Percentiles rank a stretch among this genome's conserved stretches.
Conservation (phyloP, 2,113 vertebrate species). For the Ictalurus punctatus region DNA sequence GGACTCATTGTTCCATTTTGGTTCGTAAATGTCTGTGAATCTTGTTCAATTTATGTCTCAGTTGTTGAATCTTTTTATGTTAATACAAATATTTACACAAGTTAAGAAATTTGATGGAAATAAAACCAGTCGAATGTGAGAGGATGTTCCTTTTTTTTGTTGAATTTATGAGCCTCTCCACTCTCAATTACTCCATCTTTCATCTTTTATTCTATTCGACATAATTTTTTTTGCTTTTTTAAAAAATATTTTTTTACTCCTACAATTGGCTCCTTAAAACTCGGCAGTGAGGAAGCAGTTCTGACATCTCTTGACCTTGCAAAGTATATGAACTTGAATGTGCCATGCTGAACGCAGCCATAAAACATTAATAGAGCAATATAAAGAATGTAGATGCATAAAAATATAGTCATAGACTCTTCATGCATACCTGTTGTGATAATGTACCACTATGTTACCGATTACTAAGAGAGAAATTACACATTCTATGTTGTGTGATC, state of each 20-base stretch:
- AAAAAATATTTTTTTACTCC: not conserved
- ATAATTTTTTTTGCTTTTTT: not conserved
- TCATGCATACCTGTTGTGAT: not conserved
- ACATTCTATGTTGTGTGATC: not conserved
- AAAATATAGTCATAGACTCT: not conserved
- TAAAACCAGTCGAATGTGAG: too few species aligned
- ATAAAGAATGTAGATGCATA: not conserved
- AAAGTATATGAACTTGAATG: not conserved
- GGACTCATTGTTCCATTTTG: too few species aligned
- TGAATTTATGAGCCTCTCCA: not conserved
- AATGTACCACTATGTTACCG: not conserved
- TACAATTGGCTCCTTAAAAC: conserved; percentile 16
- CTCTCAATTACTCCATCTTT: conserved; percentile 15
- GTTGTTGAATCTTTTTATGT: too few species aligned
- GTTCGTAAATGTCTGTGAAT: too few species aligned
- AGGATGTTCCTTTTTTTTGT: too few species aligned
- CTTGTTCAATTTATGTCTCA: too few species aligned
- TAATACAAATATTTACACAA: too few species aligned
- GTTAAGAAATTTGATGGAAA: too few species aligned
- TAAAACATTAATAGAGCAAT: not conserved
- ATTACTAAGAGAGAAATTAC: not conserved
- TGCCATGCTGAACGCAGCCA: not conserved
- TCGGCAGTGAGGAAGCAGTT: not conserved
- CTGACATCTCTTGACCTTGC: conserved; percentile 13
- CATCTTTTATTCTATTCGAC: not conserved